Base-by-base conservation (phyloP, 2,888 invertebrate species). In the Ectemnius lituratus region DNA sequence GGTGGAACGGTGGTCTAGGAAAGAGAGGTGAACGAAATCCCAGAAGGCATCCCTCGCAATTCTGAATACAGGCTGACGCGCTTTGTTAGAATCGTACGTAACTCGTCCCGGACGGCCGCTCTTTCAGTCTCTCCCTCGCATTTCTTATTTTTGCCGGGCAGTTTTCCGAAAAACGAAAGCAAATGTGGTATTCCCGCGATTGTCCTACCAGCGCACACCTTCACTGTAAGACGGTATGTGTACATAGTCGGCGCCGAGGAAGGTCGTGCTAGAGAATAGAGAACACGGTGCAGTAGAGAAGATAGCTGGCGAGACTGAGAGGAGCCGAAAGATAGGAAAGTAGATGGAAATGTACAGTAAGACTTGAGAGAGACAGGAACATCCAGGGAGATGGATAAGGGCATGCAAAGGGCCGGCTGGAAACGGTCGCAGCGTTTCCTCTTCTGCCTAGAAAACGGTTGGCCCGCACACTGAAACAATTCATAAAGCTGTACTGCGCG, bases 171-270 rank as follows among this genome's bases (percentile, higher is more conserved):
- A 69, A 73, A 80, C 75, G 80, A 81, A 84, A 86, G 85, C 80
- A 83, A 86, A 84, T 80, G 86, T 77, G 81, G 79, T 84, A 81
- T 84, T 85, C 85, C 79, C 84, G 81, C 77, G 78, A 76, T 69
- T 37, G 37, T 76, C 74, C 73, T 56, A 75, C 18, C 66, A 58
- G 72, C 58, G 52, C 61, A 62, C 60, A 37, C 37, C 37, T 37
- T 37, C 11, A 11, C 37, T 11, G 37, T 0, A 11, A 6, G 37
- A 11, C 8, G 5, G 8, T 60, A 63, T 70, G 67, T 65, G 65
- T 78, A 74, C 62, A 67, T 64, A 46, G 57, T n/a, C 16, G 61
- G 66, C 61, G 62, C 62, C 62, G 60, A 60, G 47, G 27, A 37
- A 37, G 37, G 11, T 37, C 37, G 28, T 28, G 66, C 28, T 28